Evolutionary conservation across 2,888 invertebrate species (phyloP), one percentile per base, ranked within the genome.

Genomic region (Aporophyla nigra): DNA sequence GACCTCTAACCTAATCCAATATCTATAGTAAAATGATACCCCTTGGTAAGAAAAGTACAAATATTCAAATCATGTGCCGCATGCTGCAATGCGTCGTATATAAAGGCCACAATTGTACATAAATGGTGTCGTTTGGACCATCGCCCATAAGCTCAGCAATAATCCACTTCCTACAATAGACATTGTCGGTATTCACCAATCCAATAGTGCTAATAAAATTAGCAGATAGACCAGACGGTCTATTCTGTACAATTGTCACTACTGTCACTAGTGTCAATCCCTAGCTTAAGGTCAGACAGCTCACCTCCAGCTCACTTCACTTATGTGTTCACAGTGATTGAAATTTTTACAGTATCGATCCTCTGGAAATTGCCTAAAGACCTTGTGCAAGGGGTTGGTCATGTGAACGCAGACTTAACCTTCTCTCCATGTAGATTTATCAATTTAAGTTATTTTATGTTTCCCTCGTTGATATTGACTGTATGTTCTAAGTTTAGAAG

Each of bases 91-190:
- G 21, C 46, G 21, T 51, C 56, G 16, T 53, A 46, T 21, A 56
- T 63, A 62, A 33, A 71, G 49, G 63, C 61, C 9, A 49, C 43
- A 40, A 53, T 67, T 14, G 19, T n/a, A 19, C 5, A 56, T 40
- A 46, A 46, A 68, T 65, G 19, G 49, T 33, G 14, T 16, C 68
- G 40, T 27, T 76, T 24, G 54, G n/a, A 69, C 21, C 68, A 56
- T 75, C 27, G 81, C 70, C 59, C 46, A 70, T 70, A 24, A 58
- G 56, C n/a, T 69, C 40, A 0, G 51, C 80, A 71, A 67, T 75
- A 71, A 62, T 67, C 62, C 58, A 68, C 54, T 71, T 71, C 67
- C 40, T 54, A 4, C 67, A 67, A 68, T 54, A 58, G 24, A 40
- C 46, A 27, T 24, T 58, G 43, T 53, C 12, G 49, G 40, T 71